These are phyloP conservation scores for Arctocebus calabarensis DNA, from an alignment of 2,797 vertebrate species.

Conservation along the genomic window DNA sequence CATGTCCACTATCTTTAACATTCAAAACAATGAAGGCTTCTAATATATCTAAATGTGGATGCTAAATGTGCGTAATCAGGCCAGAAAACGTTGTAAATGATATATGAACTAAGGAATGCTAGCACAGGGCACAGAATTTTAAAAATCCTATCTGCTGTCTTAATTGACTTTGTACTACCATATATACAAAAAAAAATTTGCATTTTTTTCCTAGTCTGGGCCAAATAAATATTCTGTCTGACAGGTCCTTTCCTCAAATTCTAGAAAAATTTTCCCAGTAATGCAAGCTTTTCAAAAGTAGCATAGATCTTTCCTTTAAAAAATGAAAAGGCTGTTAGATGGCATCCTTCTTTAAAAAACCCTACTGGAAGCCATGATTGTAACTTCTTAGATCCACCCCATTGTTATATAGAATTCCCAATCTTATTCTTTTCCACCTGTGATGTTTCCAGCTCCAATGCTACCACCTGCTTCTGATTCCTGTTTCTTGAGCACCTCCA, in stretches of 20 bases:
- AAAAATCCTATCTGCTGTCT: not conserved
- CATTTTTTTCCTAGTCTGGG: not conserved
- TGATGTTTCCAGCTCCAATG: not conserved
- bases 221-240: not conserved
- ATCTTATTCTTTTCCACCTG: not conserved
- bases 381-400: not conserved
- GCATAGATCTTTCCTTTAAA: not conserved
- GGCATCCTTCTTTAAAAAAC: not conserved
- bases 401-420: not conserved
- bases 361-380: not conserved
- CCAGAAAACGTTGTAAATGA: constrained; percentile 49
- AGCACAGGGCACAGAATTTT: not conserved
- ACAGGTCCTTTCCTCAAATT: not conserved
- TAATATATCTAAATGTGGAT: not conserved
- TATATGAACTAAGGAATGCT: constrained; percentile 55
- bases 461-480: not conserved
- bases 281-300: constrained; percentile 23
- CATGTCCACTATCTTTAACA: not conserved
- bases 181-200: not conserved
- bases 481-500: not conserved
- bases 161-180: not conserved
- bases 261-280: not conserved
- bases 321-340: constrained; percentile 10
- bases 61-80: not conserved
- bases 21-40: constrained; percentile 35